These are phyloP conservation scores for Radopholus similis DNA, from an alignment of 1,140 invertebrate genomes.

Conservation along the genomic window DNA sequence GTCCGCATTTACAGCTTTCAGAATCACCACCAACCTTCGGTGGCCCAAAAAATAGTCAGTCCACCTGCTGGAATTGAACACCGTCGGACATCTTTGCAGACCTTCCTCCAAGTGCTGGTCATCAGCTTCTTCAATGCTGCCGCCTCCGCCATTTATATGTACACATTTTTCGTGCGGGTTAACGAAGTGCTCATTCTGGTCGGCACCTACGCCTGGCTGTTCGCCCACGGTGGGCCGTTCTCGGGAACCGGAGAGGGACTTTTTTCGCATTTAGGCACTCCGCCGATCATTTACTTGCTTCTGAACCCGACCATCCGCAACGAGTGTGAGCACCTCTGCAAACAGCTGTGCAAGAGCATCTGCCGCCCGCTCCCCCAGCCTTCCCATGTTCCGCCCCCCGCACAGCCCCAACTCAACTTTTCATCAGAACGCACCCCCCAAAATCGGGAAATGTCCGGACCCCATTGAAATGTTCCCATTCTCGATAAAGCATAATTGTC, in stretches of 20 bases:
- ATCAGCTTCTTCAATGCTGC: constrained; percentile 28
- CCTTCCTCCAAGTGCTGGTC: constrained; percentile 27
- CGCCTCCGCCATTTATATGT: constrained; percentile 26
- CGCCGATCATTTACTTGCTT: constrained; percentile 11
- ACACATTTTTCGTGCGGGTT: constrained; percentile 20
- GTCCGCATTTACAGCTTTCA: not conserved
- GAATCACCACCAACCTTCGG: not conserved
- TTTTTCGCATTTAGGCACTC: not conserved
- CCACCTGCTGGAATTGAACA: not conserved
- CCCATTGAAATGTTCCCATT: no score
- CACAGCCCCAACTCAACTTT: no score
- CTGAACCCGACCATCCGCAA: constrained; percentile 11
- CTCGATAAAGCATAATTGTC: no score
- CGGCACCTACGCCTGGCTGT: constrained; percentile 24
- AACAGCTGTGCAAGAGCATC: no score
- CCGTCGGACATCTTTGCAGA: not conserved
- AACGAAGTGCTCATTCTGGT: constrained; percentile 19
- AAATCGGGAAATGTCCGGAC: no score
- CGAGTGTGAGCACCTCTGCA: not conserved
- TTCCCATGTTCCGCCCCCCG: no score
- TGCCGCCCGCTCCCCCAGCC: no score
- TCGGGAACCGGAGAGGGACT: not conserved
- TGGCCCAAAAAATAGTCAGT: constrained; percentile 8
- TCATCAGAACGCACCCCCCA: no score
- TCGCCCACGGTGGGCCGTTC: constrained; percentile 15